Base-by-base conservation (phyloP, 2,888 invertebrate species). In the Chorisops tibialis region DNA sequence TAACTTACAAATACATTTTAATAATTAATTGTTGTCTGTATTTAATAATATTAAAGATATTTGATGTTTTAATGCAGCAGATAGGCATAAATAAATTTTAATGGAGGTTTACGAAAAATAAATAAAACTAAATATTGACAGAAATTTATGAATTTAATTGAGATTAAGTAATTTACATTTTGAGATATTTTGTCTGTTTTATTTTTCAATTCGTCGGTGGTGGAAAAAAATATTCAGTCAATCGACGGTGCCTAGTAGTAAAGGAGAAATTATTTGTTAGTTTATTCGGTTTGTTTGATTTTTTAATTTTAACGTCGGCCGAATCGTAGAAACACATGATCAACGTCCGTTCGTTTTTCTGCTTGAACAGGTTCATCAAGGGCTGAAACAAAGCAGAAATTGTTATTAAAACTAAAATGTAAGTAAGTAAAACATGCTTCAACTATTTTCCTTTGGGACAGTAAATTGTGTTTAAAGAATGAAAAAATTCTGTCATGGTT, bases 241-340 rank as follows among this genome's bases (percentile, higher is more conserved):
- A 30, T 30, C 30, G 30, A 30, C 30, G 30, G 1, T 30, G 7
- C 7, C 9, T 30, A 30, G 30, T 3, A 14, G 16, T 41, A 6
- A 2, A 41, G 41, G 41, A n/a, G 41, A 12, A 41, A 41, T 41
- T 30, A 30, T 5, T 30, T 30, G 30, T 30, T 30, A 30, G 30
- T 30, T 30, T 30, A 30, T 30, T 30, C 30, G n/a, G n/a, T n/a
- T 30, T 30, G 4, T 41, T 7, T 5, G 6, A 12, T 9, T 30
- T 30, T 30, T 12, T 30, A 22, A 7, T 24, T 65, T 76, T 86
- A 87, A 82, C 88, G 88, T 75, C 89, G 85, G 61, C 93, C 93
- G 76, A 93, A 93, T 72, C 93, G 87, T 70, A 93, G 84, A 81
- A 93, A 93, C 61, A 93, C 91, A 79, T 93, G 93, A 71, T 93